phyloP scores from a whole-genome alignment of 2,888 invertebrate genomes.

The Patella ulyssiponensis region DNA sequence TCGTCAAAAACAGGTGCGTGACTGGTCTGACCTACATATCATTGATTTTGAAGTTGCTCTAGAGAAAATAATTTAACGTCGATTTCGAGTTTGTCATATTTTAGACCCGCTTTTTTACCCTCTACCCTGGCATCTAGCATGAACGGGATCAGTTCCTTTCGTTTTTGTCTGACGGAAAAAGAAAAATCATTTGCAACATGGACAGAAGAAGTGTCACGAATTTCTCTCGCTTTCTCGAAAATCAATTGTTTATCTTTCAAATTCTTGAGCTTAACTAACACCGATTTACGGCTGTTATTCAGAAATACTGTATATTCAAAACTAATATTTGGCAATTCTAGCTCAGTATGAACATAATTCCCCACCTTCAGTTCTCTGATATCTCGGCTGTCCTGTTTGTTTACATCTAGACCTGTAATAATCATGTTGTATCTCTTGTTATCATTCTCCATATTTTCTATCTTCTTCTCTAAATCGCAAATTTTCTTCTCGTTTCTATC shows the following conservation, averaged over 20 bases:
- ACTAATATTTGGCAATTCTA: background rate
- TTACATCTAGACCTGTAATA: background rate
- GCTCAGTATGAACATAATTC: background rate
- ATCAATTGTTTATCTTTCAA: constrained; percentile 7
- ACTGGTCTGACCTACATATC: background rate
- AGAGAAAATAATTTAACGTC: no score
- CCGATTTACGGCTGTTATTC: constrained; percentile 4
- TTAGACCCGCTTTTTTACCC: no score
- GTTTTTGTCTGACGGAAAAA: constrained; percentile 2
- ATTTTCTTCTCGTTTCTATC: background rate
- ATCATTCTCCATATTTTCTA: background rate
- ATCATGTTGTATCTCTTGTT: background rate
- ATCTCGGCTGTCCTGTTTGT: background rate
- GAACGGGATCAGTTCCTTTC: constrained; percentile 15
- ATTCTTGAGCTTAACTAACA: background rate
- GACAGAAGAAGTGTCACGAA: background rate
- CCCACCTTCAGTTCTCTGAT: background rate
- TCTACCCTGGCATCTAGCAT: constrained; percentile 14
- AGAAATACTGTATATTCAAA: background rate
- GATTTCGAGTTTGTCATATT: no score
- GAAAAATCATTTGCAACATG: background rate
- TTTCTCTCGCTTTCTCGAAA: background rate
- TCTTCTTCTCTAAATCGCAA: background rate
- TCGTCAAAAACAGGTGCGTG: background rate
- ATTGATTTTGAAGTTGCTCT: constrained; percentile 1